Evolutionary conservation across 2,888 invertebrate species (phyloP).

Genomic region (Drosophila prostipennis): DNA sequence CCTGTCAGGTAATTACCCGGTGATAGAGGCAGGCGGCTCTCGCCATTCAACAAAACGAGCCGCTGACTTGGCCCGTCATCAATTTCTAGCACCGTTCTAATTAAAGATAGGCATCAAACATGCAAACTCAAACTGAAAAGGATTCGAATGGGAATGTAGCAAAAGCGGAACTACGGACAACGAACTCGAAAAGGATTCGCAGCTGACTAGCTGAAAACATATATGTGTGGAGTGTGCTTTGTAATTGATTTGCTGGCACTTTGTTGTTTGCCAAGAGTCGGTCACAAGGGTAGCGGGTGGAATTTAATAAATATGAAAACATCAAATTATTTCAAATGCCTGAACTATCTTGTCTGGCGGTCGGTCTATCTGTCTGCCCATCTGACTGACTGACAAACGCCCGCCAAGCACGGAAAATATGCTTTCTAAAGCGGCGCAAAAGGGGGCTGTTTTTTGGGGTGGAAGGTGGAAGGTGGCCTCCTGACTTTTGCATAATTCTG

Average conservation of each 20-base stretch:
- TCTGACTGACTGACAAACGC: conserved; percentile 65
- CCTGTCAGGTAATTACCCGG: conserved; percentile 77
- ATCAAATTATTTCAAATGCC: conserved; percentile 77
- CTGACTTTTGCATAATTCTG: conserved; percentile 74
- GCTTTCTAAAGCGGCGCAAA: conserved; percentile 15
- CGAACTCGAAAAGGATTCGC: conserved; percentile 57
- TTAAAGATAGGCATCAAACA: conserved; percentile 77
- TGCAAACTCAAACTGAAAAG: conserved; percentile 52
- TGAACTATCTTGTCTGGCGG: conserved; percentile 37
- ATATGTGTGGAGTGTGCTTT: conserved; percentile 32
- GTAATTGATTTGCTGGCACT: conserved; percentile 75
- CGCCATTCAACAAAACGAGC: conserved; percentile 67
- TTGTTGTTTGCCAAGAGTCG: conserved; percentile 57
- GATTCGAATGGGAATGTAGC: conserved; percentile 15
- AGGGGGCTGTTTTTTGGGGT: not conserved
- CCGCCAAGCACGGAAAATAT: conserved; percentile 67
- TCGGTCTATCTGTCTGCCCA: conserved; percentile 34
- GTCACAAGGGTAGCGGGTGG: conserved; percentile 22
- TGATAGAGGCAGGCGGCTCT: conserved; percentile 65
- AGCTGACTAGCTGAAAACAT: not conserved
- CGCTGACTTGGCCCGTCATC: conserved; percentile 75
- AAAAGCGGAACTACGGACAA: conserved; percentile 64
- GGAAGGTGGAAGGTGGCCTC: not conserved
- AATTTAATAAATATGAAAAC: conserved; percentile 79
- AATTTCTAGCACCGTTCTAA: conserved; percentile 68